Evolutionary conservation across 2,888 invertebrate genomes (phyloP).

Genomic region (Cistogaster globosa): DNA sequence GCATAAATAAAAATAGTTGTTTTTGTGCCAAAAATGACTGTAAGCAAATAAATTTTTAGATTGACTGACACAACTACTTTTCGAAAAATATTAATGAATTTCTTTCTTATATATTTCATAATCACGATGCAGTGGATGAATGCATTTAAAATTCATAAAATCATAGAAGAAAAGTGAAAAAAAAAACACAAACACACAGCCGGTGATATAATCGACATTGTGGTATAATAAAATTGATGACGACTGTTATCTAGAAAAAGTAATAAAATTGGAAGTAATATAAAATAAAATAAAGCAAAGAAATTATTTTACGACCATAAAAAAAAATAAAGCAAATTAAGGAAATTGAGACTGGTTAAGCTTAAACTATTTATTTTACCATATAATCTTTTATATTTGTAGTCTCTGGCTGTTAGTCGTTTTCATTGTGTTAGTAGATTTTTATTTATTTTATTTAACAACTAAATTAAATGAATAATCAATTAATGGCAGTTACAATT

Average conservation of each 20-base stretch:
- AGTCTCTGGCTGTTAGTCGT: too few species aligned
- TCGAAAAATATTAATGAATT: conserved; percentile 39
- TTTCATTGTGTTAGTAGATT: too few species aligned
- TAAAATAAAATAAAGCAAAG: too few species aligned
- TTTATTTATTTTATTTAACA: too few species aligned
- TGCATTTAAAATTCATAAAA: conserved; percentile 36
- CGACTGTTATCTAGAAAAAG: background rate
- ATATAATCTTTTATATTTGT: too few species aligned
- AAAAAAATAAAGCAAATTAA: too few species aligned
- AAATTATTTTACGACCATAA: too few species aligned
- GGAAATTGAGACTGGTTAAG: too few species aligned
- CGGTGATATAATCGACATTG: conserved; percentile 24
- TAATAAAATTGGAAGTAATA: background rate
- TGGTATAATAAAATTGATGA: background rate
- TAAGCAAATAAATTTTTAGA: conserved; percentile 40
- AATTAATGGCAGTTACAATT: too few species aligned
- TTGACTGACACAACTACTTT: conserved; percentile 50
- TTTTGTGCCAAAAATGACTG: background rate
- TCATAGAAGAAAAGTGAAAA: background rate
- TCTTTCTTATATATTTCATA: conserved; percentile 1
- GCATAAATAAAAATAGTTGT: too few species aligned
- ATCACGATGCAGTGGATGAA: conserved; percentile 35
- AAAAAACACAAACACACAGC: conserved; percentile 2
- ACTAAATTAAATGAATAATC: too few species aligned
- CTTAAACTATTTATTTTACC: too few species aligned